These are phyloP conservation scores for Mionectes macconnelli DNA, from an alignment of 2,113 vertebrate species.

Conservation along the genomic window DNA sequence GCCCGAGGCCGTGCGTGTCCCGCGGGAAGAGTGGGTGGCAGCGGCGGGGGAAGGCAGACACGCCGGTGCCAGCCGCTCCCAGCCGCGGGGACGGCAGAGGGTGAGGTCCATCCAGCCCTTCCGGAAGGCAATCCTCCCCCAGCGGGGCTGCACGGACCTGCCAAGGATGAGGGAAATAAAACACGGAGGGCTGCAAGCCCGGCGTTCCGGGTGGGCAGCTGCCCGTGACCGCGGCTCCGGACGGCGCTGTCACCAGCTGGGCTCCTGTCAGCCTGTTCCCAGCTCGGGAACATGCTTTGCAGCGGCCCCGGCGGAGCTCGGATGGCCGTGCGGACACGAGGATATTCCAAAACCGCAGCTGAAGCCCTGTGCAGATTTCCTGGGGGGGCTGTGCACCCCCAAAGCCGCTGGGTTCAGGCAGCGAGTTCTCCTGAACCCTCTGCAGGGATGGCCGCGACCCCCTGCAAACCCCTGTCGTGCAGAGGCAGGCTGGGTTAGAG, in stretches of 20 bases:
- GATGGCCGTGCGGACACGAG: accelerated
- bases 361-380: background rate
- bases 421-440: accelerated
- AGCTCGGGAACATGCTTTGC: background rate
- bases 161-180: background rate
- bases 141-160: background rate
- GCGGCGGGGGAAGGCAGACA: background rate
- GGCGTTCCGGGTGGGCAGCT: background rate
- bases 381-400: background rate
- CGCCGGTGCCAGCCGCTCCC: accelerated
- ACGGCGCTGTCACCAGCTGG: background rate
- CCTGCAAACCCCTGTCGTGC: accelerated
- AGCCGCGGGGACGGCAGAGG: background rate
- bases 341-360: background rate
- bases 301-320: background rate
- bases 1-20: accelerated
- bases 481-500: background rate
- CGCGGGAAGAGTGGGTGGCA: background rate
- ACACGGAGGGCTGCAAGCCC: accelerated
- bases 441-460: background rate
- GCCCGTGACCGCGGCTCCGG: background rate
- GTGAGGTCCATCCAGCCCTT: background rate
- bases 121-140: background rate
- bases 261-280: background rate
- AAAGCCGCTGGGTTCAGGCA: background rate